Conservation (phyloP, 2,113 vertebrate species). For the Panthera uncia region DNA sequence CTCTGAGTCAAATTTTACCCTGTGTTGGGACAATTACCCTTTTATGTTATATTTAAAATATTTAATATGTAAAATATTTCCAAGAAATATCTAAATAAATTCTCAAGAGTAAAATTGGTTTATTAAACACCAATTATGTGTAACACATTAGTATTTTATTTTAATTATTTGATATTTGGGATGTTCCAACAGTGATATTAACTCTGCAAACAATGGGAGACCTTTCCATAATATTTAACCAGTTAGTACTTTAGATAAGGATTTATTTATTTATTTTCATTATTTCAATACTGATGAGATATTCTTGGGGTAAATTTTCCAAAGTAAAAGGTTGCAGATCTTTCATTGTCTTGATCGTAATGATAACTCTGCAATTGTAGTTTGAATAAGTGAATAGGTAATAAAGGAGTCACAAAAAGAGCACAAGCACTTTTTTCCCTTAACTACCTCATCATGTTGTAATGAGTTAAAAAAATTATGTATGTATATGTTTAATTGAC, state of each 20-base stretch:
- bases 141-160: background rate
- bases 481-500: background rate
- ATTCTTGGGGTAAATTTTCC: background rate
- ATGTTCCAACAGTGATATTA: background rate
- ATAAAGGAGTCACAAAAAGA: background rate
- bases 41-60: background rate
- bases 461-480: background rate
- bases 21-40: background rate
- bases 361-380: background rate
- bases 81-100: background rate
- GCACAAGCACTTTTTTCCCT: background rate
- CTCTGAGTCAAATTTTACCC: constrained; percentile 5
- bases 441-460: background rate
- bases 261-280: background rate
- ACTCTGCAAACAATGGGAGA: background rate
- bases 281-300: background rate
- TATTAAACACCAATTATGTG: background rate
- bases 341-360: background rate
- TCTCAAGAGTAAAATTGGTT: background rate
- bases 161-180: background rate
- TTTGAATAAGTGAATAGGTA: background rate
- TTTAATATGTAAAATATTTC: constrained; percentile 2
- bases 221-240: background rate
- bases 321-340: background rate
- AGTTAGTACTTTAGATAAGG: background rate